Conservation (phyloP, 2,888 invertebrate genomes). For the Dendrolimus houi region DNA sequence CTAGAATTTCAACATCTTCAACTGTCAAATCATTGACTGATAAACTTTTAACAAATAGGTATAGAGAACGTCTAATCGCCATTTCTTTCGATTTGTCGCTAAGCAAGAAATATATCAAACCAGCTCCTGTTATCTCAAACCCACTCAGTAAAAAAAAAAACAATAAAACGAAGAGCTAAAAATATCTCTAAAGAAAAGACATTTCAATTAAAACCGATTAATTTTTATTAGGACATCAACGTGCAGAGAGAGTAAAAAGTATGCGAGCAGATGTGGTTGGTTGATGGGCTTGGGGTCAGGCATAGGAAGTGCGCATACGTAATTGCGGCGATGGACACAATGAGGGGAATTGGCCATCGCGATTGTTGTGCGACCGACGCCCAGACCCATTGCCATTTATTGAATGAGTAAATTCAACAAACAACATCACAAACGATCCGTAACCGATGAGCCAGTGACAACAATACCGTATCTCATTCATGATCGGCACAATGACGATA, state of each 20-base stretch:
- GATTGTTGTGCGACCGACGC: conserved; percentile 73
- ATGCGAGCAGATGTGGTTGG: conserved; percentile 46
- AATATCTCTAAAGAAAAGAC: background rate
- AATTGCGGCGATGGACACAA: conserved; percentile 71
- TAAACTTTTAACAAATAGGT: too few relatives aligned
- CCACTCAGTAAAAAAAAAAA: too few relatives aligned
- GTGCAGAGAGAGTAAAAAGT: conserved; percentile 36
- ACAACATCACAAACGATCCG: conserved; percentile 50
- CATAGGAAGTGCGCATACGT: conserved; percentile 68
- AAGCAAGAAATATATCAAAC: too few relatives aligned
- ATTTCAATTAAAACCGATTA: conserved; percentile 27
- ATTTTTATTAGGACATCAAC: conserved; percentile 30
- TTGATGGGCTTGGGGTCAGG: conserved; percentile 40
- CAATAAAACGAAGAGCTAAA: too few relatives aligned
- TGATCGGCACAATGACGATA: conserved; percentile 1
- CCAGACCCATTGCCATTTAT: conserved; percentile 70
- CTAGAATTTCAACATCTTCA: too few relatives aligned
- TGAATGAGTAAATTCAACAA: conserved; percentile 67
- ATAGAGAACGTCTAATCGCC: too few relatives aligned
- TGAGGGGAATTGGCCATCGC: conserved; percentile 71
- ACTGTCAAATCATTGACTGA: too few relatives aligned
- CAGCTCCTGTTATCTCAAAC: too few relatives aligned
- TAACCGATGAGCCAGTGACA: conserved; percentile 30
- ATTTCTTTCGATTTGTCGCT: too few relatives aligned
- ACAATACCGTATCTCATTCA: conserved; percentile 16